Conservation (phyloP, 2,888 invertebrate species). For the Pycnomerus fuliginosus region DNA sequence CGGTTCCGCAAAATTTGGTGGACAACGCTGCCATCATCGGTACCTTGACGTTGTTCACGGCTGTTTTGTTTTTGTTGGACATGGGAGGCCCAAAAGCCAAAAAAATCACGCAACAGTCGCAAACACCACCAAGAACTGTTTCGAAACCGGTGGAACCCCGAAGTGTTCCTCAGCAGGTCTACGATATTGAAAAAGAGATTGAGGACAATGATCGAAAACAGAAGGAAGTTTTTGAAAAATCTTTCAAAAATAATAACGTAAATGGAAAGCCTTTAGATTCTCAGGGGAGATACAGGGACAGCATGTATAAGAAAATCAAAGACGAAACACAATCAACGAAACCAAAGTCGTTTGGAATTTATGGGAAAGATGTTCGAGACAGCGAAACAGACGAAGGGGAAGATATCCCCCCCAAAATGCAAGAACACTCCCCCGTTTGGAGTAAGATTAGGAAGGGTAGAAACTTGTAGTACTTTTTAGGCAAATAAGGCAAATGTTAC, state of each 20-base stretch:
- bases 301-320: conserved; percentile 38
- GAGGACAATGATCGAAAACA: conserved; percentile 15
- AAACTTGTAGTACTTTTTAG: conserved; percentile 4
- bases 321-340: too few relatives aligned
- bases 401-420: conserved; percentile 39
- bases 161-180: conserved; percentile 32
- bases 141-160: conserved; percentile 23
- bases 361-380: conserved; percentile 43
- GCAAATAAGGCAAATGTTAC: too few relatives aligned
- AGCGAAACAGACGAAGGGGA: conserved; percentile 36
- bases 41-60: conserved; percentile 65
- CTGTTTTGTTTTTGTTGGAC: conserved; percentile 68
- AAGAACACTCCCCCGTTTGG: conserved; percentile 51
- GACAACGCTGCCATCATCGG: conserved; percentile 74
- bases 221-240: conserved; percentile 12
- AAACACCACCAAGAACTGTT: conserved; percentile 17
- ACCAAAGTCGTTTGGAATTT: conserved; percentile 43
- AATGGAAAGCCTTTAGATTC: conserved; percentile 25
- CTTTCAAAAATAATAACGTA: conserved; percentile 8
- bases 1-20: conserved; percentile 64
- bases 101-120: conserved; percentile 36
- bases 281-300: conserved; percentile 26
- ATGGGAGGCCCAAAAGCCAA: conserved; percentile 61
- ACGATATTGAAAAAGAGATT: conserved; percentile 35
- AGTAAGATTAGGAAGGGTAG: conserved; percentile 51